These are phyloP conservation scores for Tragelaphus scriptus DNA, from an alignment of 2,113 vertebrate genomes.

Conservation along the genomic window DNA sequence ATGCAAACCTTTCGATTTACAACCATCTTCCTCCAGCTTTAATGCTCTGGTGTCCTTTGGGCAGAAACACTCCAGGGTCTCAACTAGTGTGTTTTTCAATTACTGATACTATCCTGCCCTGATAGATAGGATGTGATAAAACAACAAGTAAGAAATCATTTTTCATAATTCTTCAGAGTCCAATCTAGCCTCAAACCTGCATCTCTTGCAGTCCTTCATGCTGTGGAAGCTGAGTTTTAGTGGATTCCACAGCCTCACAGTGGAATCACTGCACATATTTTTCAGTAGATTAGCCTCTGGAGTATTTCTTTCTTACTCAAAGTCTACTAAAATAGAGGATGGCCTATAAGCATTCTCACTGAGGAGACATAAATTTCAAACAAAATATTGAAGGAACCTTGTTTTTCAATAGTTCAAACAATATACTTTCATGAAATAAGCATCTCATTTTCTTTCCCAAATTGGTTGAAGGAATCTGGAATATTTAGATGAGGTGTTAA, in stretches of 20 bases:
- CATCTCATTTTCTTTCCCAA: background rate
- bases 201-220: constrained; percentile 40
- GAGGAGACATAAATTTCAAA: constrained; percentile 69
- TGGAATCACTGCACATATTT: constrained; percentile 70
- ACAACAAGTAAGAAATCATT: constrained; percentile 63
- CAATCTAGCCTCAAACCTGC: constrained; percentile 68
- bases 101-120: constrained; percentile 60
- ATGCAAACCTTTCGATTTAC: background rate
- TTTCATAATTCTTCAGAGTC: constrained; percentile 81
- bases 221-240: constrained; percentile 51
- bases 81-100: constrained; percentile 71
- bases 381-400: constrained; percentile 53
- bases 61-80: constrained; percentile 57
- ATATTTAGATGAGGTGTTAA: constrained; percentile 13
- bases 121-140: constrained; percentile 67
- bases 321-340: constrained; percentile 17
- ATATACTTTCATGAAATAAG: constrained; percentile 31
- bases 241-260: constrained; percentile 53
- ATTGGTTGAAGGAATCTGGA: background rate
- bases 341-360: constrained; percentile 35
- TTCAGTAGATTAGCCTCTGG: constrained; percentile 65
- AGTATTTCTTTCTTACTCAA: constrained; percentile 57
- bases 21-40: background rate
- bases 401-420: constrained; percentile 46
- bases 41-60: background rate